phyloP scores from a whole-genome alignment of 92 coral and sea anemone species.

The Siderastrea radians region DNA sequence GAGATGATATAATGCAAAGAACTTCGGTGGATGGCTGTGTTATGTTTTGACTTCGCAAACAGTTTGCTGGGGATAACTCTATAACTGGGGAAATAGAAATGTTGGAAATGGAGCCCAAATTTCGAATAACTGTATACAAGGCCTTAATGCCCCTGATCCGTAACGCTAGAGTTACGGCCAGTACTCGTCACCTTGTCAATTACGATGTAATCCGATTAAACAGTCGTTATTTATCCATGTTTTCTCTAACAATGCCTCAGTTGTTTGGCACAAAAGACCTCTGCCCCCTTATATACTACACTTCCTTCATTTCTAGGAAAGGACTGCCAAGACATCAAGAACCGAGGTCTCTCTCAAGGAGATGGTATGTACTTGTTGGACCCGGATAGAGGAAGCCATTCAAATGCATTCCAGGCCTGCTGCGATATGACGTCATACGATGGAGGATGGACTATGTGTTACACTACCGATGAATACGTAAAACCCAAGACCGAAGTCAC shows the following conservation, averaged over 20 bases:
- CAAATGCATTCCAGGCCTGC: slow-evolving; percentile 11
- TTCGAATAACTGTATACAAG: too few species aligned
- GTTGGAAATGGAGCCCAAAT: too few species aligned
- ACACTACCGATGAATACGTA: slow-evolving; percentile 36
- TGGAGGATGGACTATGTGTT: slow-evolving; percentile 61
- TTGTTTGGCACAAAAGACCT: neutral
- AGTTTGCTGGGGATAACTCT: too few species aligned
- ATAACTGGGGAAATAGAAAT: too few species aligned
- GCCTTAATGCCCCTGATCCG: too few species aligned
- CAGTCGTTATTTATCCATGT: too few species aligned
- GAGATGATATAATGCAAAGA: too few species aligned
- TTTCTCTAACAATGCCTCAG: neutral
- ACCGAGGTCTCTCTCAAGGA: neutral
- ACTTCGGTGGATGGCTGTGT: too few species aligned
- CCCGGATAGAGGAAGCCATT: slow-evolving; percentile 15
- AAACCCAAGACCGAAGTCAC: neutral
- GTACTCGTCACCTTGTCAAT: too few species aligned
- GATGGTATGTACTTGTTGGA: slow-evolving; percentile 52
- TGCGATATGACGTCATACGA: slow-evolving; percentile 37
- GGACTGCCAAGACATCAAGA: slow-evolving; percentile 15
- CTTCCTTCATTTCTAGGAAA: neutral
- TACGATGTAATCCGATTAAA: too few species aligned
- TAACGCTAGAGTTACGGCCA: too few species aligned
- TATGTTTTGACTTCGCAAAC: too few species aligned
- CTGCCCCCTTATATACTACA: neutral